phyloP scores from a whole-genome alignment of 2,888 invertebrate species.

The Perizoma flavofasciatum region DNA sequence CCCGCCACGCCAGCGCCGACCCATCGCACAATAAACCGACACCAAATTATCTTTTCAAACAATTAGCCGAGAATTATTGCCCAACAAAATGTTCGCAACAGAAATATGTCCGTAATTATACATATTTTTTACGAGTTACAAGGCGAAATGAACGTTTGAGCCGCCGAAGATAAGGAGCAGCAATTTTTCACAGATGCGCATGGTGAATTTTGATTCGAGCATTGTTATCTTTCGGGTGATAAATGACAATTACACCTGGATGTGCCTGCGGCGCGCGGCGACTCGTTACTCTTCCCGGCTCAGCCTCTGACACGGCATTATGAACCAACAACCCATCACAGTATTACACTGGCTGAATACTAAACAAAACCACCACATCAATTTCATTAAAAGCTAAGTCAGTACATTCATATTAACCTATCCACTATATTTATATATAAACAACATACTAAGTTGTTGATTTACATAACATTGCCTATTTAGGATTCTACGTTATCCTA shows the following conservation, averaged over 20 bases:
- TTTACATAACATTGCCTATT: background rate
- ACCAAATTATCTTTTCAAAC: constrained; percentile 78
- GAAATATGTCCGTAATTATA: constrained; percentile 56
- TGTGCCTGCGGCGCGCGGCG: constrained; percentile 36
- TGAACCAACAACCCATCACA: constrained; percentile 39
- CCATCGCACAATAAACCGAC: constrained; percentile 70
- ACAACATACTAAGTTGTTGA: background rate
- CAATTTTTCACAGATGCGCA: constrained; percentile 43
- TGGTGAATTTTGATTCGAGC: constrained; percentile 45
- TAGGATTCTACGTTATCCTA: constrained; percentile 5
- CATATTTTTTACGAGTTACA: constrained; percentile 48
- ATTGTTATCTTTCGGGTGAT: constrained; percentile 48
- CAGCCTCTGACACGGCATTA: constrained; percentile 39
- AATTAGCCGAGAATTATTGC: constrained; percentile 72
- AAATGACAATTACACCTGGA: constrained; percentile 48
- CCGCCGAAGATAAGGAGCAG: constrained; percentile 38
- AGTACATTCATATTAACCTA: constrained; percentile 11
- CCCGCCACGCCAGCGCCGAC: constrained; percentile 53
- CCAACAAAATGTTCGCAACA: constrained; percentile 51
- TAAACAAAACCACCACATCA: constrained; percentile 34
- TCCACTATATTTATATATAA: constrained; percentile 3
- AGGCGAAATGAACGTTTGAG: constrained; percentile 34
- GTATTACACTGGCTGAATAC: constrained; percentile 40
- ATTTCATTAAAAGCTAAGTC: constrained; percentile 22
- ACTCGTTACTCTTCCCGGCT: constrained; percentile 42